Evolutionary conservation across 2,113 vertebrate species (phyloP).

Genomic region (Coracopsis vasa): DNA sequence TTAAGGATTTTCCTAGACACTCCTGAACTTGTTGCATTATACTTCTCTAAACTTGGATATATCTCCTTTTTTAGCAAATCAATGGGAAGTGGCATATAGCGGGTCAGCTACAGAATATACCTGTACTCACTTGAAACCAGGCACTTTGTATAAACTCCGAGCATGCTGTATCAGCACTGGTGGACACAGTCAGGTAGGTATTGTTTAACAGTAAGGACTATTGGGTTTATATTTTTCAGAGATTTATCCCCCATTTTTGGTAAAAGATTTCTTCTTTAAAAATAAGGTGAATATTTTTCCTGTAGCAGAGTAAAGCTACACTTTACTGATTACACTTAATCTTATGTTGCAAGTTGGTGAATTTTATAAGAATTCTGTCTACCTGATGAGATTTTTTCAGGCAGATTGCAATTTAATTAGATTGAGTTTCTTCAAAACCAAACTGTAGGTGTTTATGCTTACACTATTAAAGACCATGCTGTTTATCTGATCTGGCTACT

Average conservation of each 20-base stretch:
- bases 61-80: constrained; percentile 76
- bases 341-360: background rate
- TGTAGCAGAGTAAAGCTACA: background rate
- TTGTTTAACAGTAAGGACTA: rapidly evolving
- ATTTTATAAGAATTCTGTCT: background rate
- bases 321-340: background rate
- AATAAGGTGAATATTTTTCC: background rate
- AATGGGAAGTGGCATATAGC: constrained; percentile 92
- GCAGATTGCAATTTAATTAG: background rate
- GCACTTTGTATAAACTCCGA: constrained; percentile 90
- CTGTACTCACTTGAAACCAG: constrained; percentile 88
- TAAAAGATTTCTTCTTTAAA: background rate
- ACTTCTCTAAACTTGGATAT: background rate
- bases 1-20: background rate
- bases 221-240: background rate
- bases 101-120: constrained; percentile 88
- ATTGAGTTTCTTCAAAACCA: background rate
- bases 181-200: constrained; percentile 90
- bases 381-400: background rate
- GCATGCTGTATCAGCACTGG: constrained; percentile 94
- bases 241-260: background rate
- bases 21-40: background rate
- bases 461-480: rapidly evolving
- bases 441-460: background rate
- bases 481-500: background rate